Base-by-base conservation (phyloP, 1,140 invertebrate genomes). In the Samia ricini region DNA sequence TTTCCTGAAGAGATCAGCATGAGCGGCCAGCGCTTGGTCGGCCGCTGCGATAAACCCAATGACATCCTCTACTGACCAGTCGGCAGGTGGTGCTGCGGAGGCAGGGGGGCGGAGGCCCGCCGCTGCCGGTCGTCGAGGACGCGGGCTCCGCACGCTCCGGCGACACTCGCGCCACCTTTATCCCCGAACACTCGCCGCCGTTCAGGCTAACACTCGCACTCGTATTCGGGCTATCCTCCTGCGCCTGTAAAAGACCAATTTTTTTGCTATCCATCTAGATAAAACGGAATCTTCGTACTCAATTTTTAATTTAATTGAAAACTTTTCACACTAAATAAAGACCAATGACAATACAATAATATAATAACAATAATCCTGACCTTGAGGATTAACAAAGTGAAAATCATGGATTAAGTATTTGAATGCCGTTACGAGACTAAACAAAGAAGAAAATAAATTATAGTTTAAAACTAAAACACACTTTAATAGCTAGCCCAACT, bases 31-130 rank as follows among this genome's bases (percentile, higher is more conserved):
- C 18, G 94, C 94, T 29, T 94, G 93, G 90, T 99, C 98, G 21
- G 95, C 94, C 52, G 94, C 93, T 33, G 94, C 94, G 65, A 99
- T 98, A 83, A 97, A 95, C 68, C 95, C 93, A 71, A 98, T 98
- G 26, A 99, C 98, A 81, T 99, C 97, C 84, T 99, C 97, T 59
- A 98, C 97, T 7, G 95, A 94, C 98, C 98, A 99, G 76, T 98
- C 96, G 15, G 92, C 92, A 4, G 97, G 97, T 71, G 97, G 78
- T 36, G 71, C 71, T 66, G 78, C 86, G 23, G 86, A 87, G 62
- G 83, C 78, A 15, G 91, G 89, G 86, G 21, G 88, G 89, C 23
- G 92, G 91, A 23, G 85, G 72, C 33, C 19, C 57, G 29, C 26
- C 10, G 6, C 24, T 19, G 64, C 81, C 78, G 42, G 86, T 89